Evolutionary conservation across 1,140 invertebrate genomes (phyloP), one percentile per base, ranked within the genome.

Genomic region (Aphaenogaster floridana): DNA sequence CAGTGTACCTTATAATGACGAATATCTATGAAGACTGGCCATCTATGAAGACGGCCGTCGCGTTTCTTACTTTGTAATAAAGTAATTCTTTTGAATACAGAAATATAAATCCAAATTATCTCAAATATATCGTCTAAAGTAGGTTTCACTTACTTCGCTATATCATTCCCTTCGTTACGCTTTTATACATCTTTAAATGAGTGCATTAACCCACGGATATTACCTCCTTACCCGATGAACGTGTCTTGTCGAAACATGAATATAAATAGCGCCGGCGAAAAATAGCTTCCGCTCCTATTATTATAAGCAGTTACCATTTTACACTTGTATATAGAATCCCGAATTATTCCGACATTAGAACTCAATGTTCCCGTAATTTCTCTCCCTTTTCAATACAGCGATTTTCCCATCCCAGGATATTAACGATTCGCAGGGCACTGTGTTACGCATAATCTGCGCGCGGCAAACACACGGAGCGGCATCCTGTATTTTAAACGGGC

Each of bases 401-500:
- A 36, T 59, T 48, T 7, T 42, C 28, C 50, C 36, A 6, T 39
- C 50, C 36, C 36, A 50, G 42, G 48, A 79, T 54, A 64, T 88
- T 76, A 80, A 74, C 63, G 52, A 72, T 45, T 54, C 57, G 72
- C 83, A 39, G 71, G 21, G 15, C 81, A 69, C 59, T 21, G 50
- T 61, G 42, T 77, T 71, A 83, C 71, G 52, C 52, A 52, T 59
- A 52, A 86, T 59, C 36, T 66, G 61, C 21, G 69, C 63, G 78
- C 78, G 69, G 28, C 39, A 87, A 86, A 80, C 48, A 81, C 78
- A 63, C 61, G 68, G 72, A 59, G 72, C 36, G 42, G 87, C 83
- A 77, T 80, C 69, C 90, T 91, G 92, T 92, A 93, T 93, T 94
- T 93, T 94, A 92, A 95, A 93, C 94, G 95, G 93, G 91, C 94